A percentile compares a stretch with the other conserved stretches of the same genome.
Evolutionary conservation across 2,888 invertebrate species (phyloP).

Genomic region (Drosophila anceps): DNA sequence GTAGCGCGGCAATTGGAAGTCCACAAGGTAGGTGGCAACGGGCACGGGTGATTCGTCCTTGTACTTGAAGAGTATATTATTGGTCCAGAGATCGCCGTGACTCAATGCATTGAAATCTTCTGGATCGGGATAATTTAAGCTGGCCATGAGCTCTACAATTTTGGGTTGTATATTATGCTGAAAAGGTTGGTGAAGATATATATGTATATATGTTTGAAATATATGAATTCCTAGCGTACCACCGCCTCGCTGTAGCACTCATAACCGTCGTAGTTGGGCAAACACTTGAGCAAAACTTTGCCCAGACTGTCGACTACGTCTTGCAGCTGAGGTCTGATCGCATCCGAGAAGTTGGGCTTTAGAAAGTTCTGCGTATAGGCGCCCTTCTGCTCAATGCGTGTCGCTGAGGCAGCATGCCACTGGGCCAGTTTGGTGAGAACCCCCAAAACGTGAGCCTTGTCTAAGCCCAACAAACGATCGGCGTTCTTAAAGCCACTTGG

Average conservation of each 20-base stretch:
- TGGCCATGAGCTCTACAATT: conserved; percentile 32
- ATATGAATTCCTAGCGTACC: neutral
- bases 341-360: neutral
- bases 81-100: conserved; percentile 67
- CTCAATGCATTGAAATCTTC: conserved; percentile 74
- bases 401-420: conserved; percentile 2
- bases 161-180: conserved; percentile 12
- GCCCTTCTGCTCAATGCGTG: neutral
- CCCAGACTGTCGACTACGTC: neutral
- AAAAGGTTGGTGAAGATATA: neutral
- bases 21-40: conserved; percentile 69
- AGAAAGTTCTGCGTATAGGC: conserved; percentile 7
- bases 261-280: neutral
- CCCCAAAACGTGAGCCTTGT: neutral
- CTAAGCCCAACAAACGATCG: neutral
- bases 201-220: neutral
- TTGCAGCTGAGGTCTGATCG: conserved; percentile 1
- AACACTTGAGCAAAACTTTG: neutral
- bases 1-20: conserved; percentile 73
- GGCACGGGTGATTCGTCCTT: conserved; percentile 49
- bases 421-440: neutral
- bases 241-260: neutral
- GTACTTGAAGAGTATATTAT: conserved; percentile 80
- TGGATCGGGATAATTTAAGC: conserved; percentile 40
- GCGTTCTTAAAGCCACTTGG: neutral